Evolutionary conservation across 2,888 invertebrate species (phyloP).

Genomic region (Lithophane socia): DNA sequence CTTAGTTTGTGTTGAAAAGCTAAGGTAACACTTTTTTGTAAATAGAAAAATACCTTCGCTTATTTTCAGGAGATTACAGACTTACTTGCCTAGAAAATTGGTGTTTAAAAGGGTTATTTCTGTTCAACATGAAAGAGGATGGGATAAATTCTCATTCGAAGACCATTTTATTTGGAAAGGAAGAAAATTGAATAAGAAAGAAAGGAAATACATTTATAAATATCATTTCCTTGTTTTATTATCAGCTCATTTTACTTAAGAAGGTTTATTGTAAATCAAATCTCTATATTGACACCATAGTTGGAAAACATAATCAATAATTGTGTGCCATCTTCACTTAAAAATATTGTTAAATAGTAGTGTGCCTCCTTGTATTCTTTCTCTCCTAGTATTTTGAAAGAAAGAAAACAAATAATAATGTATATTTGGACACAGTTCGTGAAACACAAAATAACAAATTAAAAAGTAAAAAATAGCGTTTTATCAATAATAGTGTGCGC

Average conservation of each 20-base stretch:
- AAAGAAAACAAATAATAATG: too few species aligned
- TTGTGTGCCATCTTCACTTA: background rate
- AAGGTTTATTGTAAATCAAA: too few species aligned
- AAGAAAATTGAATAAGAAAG: too few species aligned
- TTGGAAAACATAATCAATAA: too few species aligned
- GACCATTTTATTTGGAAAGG: background rate
- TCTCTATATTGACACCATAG: too few species aligned
- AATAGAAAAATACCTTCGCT: background rate
- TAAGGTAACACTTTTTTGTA: background rate
- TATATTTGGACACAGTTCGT: too few species aligned
- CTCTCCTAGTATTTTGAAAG: background rate
- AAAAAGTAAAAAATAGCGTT: too few species aligned
- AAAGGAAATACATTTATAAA: background rate
- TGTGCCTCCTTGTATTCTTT: background rate
- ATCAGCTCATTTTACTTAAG: too few species aligned
- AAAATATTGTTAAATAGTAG: background rate
- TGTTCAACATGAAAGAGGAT: background rate
- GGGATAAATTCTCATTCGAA: background rate
- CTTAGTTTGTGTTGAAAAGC: background rate
- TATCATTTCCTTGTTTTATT: background rate
- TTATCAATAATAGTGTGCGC: too few species aligned
- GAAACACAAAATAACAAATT: too few species aligned
- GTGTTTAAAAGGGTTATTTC: background rate
- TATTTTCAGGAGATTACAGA: conserved; percentile 2
- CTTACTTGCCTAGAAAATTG: background rate